A percentile compares a stretch with the other conserved stretches of the same genome.
Conservation (phyloP, 2,113 vertebrate species). For the Tinamus guttatus region DNA sequence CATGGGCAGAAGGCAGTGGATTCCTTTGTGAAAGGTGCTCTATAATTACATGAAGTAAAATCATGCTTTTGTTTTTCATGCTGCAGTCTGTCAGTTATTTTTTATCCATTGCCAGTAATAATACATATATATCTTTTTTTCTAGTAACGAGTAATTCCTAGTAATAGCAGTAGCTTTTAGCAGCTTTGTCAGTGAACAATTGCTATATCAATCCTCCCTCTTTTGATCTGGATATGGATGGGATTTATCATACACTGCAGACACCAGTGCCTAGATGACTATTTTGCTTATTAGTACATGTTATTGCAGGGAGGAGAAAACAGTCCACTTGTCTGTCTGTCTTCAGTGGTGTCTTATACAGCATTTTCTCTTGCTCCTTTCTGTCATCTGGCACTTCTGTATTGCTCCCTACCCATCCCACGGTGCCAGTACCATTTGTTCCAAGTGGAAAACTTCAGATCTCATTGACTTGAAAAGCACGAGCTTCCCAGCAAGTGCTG, state of each 20-base stretch:
- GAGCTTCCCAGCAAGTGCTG: not conserved
- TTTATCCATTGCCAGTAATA: not conserved
- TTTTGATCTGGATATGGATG: not conserved
- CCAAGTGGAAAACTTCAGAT: not conserved
- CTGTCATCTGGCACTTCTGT: not conserved
- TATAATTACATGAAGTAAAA: not conserved
- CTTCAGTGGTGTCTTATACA: not conserved
- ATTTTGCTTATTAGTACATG: not conserved
- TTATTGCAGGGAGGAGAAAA: not conserved
- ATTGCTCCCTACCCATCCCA: not conserved
- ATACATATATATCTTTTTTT: no score
- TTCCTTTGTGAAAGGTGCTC: not conserved
- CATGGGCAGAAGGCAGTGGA: not conserved
- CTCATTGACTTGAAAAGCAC: not conserved
- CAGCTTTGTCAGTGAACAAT: not conserved
- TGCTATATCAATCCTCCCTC: not conserved
- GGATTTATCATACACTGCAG: not conserved
- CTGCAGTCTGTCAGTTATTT: not conserved
- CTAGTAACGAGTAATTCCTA: no score
- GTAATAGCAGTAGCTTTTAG: not conserved
- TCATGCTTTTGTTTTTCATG: not conserved
- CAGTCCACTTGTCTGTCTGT: not conserved
- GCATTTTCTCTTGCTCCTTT: not conserved
- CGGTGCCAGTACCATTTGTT: not conserved
- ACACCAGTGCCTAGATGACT: not conserved